Evolutionary conservation across 2,113 vertebrate genomes (phyloP), one percentile per base, ranked within the genome.

Genomic region (Gymnarchus niloticus): DNA sequence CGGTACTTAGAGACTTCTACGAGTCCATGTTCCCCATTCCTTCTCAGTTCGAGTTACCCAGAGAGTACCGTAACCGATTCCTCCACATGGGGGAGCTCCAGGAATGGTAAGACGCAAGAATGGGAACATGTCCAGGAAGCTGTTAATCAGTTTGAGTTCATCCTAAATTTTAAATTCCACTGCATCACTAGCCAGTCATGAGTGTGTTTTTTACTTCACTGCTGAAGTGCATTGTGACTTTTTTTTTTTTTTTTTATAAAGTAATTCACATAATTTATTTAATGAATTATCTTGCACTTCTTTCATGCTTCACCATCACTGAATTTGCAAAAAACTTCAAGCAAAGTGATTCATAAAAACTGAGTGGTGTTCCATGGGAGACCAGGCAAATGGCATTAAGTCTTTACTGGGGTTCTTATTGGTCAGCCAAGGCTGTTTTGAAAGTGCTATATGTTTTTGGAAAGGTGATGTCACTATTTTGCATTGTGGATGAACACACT

Each of bases 11-110:
- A 88, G 98, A 99, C 90, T 99, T 99, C 93, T 99, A 99, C 0
- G 98, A 99, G 88, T 99, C 98, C 1, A 97, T 99, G 97, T 99
- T 99, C 91, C 98, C 98, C 0, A 92, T 97, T 87, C 91, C 97
- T 1, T 99, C 98, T 59, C 97, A 99, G 80, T 99, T 99, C 87
- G 98, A 99, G 88, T 92, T 99, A 82, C 98, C 98, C 49, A 94
- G 96, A 88, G 98, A 99, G 59, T 99, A 98, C 90, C 95, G 98
- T 65, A 99, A 99, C 91, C 95, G 98, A 51, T 99, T 99, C 91
- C 96, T 99, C 88, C 98, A 99, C 78, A 96, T 98, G 94, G 94
- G 95, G 0, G 97, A 99, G 89, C 96, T 99, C 28, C 97, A 97
- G 88, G 97, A 99, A 88, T 99, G 98, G 98, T 99, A 93, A 2